Evolutionary conservation across 2,888 invertebrate species (phyloP).

Genomic region (Ferrisia virgata): DNA sequence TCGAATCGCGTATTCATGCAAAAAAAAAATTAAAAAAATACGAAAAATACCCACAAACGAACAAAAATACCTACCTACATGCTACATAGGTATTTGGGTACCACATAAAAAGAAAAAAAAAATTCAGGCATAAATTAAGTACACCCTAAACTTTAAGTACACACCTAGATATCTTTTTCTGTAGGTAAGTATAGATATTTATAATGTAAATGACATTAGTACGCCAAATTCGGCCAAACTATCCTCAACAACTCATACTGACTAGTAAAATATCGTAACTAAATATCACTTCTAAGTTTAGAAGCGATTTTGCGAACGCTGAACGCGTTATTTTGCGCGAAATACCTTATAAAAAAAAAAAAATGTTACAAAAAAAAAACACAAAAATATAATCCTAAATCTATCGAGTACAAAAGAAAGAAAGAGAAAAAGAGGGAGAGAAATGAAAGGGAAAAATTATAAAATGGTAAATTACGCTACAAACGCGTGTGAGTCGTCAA

Average conservation of each 20-base stretch:
- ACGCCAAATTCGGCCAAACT: not conserved
- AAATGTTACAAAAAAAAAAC: not conserved
- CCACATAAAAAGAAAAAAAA: not conserved
- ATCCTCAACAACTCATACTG: not conserved
- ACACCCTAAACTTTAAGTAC: not conserved
- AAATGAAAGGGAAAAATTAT: not conserved
- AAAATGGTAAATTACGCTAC: not conserved
- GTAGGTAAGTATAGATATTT: too few species aligned
- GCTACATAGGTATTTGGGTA: too few species aligned
- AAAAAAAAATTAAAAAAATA: not conserved
- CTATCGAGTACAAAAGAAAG: not conserved
- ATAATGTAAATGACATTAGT: not conserved
- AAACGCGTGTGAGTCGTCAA: not conserved
- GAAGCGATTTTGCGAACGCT: not conserved
- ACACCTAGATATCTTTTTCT: not conserved
- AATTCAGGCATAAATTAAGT: not conserved
- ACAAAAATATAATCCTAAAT: not conserved
- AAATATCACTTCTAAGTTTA: conserved; percentile 28
- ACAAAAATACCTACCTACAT: too few species aligned
- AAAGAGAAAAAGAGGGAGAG: not conserved
- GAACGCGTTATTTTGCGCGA: not conserved
- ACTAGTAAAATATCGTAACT: conserved; percentile 42
- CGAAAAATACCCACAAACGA: too few species aligned
- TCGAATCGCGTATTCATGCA: not conserved
- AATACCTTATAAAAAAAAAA: not conserved